These are phyloP conservation scores for Aricia agestis DNA, from an alignment of 1,140 invertebrate genomes.

Conservation along the genomic window DNA sequence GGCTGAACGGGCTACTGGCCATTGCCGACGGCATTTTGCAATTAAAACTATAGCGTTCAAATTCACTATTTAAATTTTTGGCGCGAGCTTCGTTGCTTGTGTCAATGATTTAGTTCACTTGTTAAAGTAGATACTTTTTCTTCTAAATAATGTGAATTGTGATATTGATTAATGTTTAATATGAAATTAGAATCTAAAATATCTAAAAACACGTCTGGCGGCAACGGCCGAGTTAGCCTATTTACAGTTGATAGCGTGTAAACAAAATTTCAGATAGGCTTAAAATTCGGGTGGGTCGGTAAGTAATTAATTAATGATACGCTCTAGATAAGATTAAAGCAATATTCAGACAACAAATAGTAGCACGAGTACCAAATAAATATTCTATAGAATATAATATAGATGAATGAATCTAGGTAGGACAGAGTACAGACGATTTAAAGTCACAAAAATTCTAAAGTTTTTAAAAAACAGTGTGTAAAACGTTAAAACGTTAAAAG, in stretches of 20 bases:
- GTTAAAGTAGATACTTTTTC: background rate
- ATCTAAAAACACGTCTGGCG: slow-evolving; percentile 16
- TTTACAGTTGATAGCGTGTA: slow-evolving; percentile 40
- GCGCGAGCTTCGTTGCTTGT: background rate
- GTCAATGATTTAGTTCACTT: background rate
- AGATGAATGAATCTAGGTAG: too few species aligned
- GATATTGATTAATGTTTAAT: slow-evolving; percentile 13
- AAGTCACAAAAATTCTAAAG: too few species aligned
- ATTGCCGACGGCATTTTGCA: slow-evolving; percentile 56
- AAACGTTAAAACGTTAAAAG: too few species aligned
- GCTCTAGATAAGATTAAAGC: slow-evolving; percentile 37
- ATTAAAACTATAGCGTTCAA: slow-evolving; percentile 13
- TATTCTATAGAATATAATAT: background rate
- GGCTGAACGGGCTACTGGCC: slow-evolving; percentile 58
- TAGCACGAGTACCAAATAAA: background rate
- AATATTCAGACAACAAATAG: slow-evolving; percentile 1
- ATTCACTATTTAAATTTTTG: background rate
- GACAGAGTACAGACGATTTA: too few species aligned
- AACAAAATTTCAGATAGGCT: slow-evolving; percentile 41
- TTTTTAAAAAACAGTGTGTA: too few species aligned
- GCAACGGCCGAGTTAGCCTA: slow-evolving; percentile 40
- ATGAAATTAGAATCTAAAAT: background rate
- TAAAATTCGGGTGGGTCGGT: slow-evolving; percentile 48
- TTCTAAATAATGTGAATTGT: background rate
- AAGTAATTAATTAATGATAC: slow-evolving; percentile 53